A percentile compares a stretch with the other conserved stretches of the same genome.
phyloP scores from a whole-genome alignment of 2,113 vertebrate species.

The Sakesphorus luctuosus region DNA sequence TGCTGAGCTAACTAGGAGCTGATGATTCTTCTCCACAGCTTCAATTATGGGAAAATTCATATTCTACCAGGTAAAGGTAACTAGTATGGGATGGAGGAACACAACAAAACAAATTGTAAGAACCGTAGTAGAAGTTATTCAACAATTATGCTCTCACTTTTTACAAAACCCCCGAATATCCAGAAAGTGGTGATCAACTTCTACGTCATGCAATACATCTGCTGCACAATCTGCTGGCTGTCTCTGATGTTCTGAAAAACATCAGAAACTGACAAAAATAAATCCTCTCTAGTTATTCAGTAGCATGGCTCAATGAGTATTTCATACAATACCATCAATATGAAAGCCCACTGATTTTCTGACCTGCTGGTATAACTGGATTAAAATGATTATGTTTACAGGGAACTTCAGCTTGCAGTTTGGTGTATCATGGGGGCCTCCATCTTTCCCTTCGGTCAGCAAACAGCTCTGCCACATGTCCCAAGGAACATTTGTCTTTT shows the following conservation, averaged over 20 bases:
- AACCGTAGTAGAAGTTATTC: neutral
- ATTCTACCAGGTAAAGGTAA: neutral
- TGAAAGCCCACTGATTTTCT: slow-evolving; percentile 23
- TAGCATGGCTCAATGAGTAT: slow-evolving; percentile 48
- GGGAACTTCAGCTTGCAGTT: neutral
- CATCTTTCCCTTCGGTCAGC: neutral
- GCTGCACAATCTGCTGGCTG: slow-evolving; percentile 7
- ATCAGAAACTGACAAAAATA: slow-evolving; percentile 52
- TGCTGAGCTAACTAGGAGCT: neutral
- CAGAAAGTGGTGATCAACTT: slow-evolving; percentile 34
- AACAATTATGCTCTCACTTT: neutral
- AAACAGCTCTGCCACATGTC: neutral
- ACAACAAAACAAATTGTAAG: neutral
- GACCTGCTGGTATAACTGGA: slow-evolving; percentile 43
- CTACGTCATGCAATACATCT: slow-evolving; percentile 16
- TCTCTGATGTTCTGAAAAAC: slow-evolving; percentile 30
- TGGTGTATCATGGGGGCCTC: neutral
- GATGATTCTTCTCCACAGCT: neutral
- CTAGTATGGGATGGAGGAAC: neutral
- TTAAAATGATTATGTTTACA: slow-evolving; percentile 47
- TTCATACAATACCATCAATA: slow-evolving; percentile 42
- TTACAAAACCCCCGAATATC: neutral
- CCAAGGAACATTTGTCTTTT: neutral
- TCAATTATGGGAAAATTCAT: neutral
- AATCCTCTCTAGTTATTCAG: slow-evolving; percentile 51